Evolutionary conservation across 2,888 invertebrate genomes (phyloP), one percentile per base, ranked within the genome.

Genomic region (Caenorhabditis sinica): DNA sequence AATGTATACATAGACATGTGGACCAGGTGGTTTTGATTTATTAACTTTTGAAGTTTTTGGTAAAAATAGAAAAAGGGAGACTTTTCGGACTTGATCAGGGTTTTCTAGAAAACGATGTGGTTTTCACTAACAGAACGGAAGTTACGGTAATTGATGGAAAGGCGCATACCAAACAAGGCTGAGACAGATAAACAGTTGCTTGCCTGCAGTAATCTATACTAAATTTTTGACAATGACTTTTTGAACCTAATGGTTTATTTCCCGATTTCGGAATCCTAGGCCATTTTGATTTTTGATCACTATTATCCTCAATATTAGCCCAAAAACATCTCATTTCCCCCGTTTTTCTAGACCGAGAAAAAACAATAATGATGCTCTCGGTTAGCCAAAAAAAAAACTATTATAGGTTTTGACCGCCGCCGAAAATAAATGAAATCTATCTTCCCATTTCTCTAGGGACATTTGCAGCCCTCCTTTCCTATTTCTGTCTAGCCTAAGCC

Each of bases 361-460:
- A 20, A 20, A 51, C 51, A 51, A 51, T 51, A 20, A 51, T 51
- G 20, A 20, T n/a, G 51, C 51, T 51, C 51, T 20, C 20, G 20
- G n/a, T n/a, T n/a, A n/a, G n/a, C n/a, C n/a, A n/a, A 4, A 4
- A 33, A 51, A 51, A 51, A 51, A n/a, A 4, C n/a, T 20, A 51
- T 51, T 4, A 51, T 51, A 23, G 51, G 9, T 11, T 40, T 11
- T 40, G 13, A 2, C 6, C 33, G 9, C 33, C 33, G 33, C 4
- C 40, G 40, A 51, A 23, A 51, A 51, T 51, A 51, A 51, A 51
- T 51, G 51, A 51, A 20, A 51, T 51, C 40, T 40, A 49, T 49
- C 49, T 49, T 5, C n/a, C 33, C 33, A 36, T 49, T 15, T 49
- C 51, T 51, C 20, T 2, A 20, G 51, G 15, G 20, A 51, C 51